Percentiles rank a stretch among this genome's conserved stretches.
phyloP scores from a whole-genome alignment of 2,113 vertebrate species.

The Hemichromis elongatus region DNA sequence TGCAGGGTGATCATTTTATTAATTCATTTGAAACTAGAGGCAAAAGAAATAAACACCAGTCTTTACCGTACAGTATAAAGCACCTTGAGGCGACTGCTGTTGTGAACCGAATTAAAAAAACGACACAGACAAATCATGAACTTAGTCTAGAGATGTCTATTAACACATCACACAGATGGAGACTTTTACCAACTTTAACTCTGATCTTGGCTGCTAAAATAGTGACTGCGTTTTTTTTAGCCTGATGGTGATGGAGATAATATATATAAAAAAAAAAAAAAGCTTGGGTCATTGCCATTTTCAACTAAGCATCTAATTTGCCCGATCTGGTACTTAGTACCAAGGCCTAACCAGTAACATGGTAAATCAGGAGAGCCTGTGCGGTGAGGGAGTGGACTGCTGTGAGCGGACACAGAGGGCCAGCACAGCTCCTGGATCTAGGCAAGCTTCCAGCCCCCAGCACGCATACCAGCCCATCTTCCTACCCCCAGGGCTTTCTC shows the following conservation, averaged over 20 bases:
- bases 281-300: background rate
- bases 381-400: conserved; percentile 9
- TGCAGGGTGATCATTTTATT: background rate
- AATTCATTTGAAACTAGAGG: background rate
- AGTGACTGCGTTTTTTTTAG: background rate
- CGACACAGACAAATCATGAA: background rate
- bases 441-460: conserved; percentile 69
- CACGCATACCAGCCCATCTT: conserved; percentile 75
- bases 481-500: conserved; percentile 68
- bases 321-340: conserved; percentile 14
- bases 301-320: conserved; percentile 31
- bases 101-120: background rate
- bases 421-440: conserved; percentile 54
- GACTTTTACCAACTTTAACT: background rate
- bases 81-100: background rate
- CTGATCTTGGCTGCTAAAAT: background rate
- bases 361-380: conserved; percentile 25
- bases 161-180: background rate
- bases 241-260: background rate
- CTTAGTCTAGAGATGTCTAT: background rate
- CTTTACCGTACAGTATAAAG: background rate
- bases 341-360: conserved; percentile 34
- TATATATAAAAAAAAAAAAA: background rate
- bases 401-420: conserved; percentile 40
- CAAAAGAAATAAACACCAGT: background rate